phyloP scores from a whole-genome alignment of 2,797 vertebrate species.

The Xerus rutilus region DNA sequence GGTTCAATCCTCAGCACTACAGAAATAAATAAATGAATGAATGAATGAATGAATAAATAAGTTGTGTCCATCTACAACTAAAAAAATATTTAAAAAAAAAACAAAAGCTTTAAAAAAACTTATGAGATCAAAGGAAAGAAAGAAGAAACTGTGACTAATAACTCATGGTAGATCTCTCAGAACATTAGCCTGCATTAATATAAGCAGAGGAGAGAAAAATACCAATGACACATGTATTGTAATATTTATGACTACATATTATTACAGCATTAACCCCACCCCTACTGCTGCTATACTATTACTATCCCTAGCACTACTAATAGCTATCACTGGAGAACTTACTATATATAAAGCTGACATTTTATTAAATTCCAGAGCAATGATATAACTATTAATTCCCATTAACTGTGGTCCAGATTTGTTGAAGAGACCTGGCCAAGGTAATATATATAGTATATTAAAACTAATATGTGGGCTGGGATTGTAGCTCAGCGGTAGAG shows the following conservation, averaged over 20 bases:
- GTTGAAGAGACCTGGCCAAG: neutral
- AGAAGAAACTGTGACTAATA: neutral
- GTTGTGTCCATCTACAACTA: no score
- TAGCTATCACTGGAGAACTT: neutral
- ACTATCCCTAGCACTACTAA: neutral
- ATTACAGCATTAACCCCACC: neutral
- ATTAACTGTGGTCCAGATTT: constrained; percentile 29
- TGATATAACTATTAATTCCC: neutral
- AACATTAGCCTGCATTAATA: neutral
- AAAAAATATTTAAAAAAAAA: no score
- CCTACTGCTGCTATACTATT: neutral
- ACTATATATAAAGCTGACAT: neutral
- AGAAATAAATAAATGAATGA: no score
- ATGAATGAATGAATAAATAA: no score
- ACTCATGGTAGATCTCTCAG: neutral
- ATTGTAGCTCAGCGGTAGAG: no score
- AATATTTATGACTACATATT: neutral
- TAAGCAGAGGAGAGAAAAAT: neutral
- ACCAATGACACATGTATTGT: neutral
- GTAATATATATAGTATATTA: neutral
- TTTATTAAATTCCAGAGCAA: constrained; percentile 39
- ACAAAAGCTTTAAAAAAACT: neutral
- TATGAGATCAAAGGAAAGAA: constrained; percentile 29
- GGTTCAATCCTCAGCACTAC: no score
- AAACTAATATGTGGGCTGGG: constrained; percentile 36